Conservation (phyloP, 2,113 vertebrate genomes). For the Actinemys pallida region DNA sequence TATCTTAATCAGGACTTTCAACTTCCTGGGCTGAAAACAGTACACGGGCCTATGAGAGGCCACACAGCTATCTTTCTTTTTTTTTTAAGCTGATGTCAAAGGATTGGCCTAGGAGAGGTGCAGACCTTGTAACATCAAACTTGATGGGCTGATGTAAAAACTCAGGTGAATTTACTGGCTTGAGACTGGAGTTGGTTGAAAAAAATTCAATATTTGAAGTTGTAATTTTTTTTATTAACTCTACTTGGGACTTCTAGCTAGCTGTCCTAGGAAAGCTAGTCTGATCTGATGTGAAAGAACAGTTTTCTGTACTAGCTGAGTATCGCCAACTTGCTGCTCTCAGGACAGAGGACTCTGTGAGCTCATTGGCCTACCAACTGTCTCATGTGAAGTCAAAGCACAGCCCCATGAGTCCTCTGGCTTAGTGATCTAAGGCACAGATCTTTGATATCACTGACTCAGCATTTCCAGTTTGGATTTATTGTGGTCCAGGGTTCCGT, state of each 20-base stretch:
- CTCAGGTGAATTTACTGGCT: not conserved
- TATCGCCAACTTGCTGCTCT: not conserved
- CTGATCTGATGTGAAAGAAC: not conserved
- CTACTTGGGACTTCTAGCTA: not conserved
- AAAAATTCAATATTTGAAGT: not conserved
- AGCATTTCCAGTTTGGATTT: not conserved
- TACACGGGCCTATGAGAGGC: not conserved
- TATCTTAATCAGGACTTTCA: not conserved
- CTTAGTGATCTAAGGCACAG: not conserved
- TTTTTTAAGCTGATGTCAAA: not conserved
- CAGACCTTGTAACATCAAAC: not conserved
- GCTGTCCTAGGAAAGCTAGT: not conserved
- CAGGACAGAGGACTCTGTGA: not conserved
- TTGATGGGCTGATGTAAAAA: not conserved
- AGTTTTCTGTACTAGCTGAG: not conserved
- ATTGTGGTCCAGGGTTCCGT: not conserved
- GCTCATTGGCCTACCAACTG: not conserved
- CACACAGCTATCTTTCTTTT: not conserved
- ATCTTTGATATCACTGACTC: not conserved
- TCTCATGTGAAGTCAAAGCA: not conserved
- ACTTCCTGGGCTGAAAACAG: accelerated
- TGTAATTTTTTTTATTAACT: not conserved
- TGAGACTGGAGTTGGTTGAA: not conserved
- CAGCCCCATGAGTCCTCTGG: not conserved
- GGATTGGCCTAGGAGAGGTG: not conserved